Conservation (phyloP, 1,140 invertebrate species). For the Diorhabda carinulata region DNA sequence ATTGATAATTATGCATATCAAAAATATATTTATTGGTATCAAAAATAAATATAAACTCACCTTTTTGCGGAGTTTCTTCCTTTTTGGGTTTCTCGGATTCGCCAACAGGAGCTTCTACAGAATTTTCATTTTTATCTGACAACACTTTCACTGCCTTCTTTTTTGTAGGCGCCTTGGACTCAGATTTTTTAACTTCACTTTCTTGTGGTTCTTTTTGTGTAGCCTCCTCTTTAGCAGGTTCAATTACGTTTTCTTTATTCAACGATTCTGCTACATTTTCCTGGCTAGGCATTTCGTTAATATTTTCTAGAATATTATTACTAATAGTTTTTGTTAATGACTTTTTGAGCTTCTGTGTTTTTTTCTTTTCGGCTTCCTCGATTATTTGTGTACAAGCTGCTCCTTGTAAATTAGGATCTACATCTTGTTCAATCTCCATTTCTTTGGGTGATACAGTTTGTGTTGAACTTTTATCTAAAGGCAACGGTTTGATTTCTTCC, state of each 20-base stretch:
- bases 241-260: conserved; percentile 46
- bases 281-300: conserved; percentile 43
- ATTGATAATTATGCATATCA: no score
- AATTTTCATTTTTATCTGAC: conserved; percentile 43
- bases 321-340: conserved; percentile 36
- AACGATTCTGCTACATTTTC: conserved; percentile 42
- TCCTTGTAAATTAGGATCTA: conserved; percentile 39
- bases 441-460: conserved; percentile 42
- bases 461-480: conserved; percentile 41
- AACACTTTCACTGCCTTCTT: conserved; percentile 42
- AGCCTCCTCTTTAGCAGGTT: conserved; percentile 26
- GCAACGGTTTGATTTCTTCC: conserved; percentile 32
- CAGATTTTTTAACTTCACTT: conserved; percentile 33
- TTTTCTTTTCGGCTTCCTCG: conserved; percentile 45
- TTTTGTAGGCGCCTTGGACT: conserved; percentile 33
- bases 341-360: conserved; percentile 41
- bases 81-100: conserved; percentile 44
- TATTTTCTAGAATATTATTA: conserved; percentile 40
- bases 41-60: conserved; percentile 24
- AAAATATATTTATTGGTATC: no score
- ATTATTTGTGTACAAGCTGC: conserved; percentile 45
- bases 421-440: conserved; percentile 40
- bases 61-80: conserved; percentile 38
- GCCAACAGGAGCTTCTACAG: conserved; percentile 35
- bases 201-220: conserved; percentile 23